Evolutionary conservation across 2,888 invertebrate species (phyloP), one percentile per base, ranked within the genome.

Genomic region (Tenodera sinensis): DNA sequence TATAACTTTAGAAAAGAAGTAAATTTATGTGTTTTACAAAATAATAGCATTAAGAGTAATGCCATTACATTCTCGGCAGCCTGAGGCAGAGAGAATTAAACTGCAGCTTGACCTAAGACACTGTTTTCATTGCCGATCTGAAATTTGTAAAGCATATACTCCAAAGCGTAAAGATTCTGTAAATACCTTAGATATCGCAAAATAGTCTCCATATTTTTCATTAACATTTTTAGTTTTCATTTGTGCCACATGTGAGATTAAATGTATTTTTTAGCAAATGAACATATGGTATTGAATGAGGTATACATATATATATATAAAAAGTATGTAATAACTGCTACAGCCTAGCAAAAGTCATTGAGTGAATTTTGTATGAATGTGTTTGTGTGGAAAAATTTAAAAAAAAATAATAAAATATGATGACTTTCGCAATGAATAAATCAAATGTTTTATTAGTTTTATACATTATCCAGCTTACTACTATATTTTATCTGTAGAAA

Each of bases 221-320:
- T 83, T 28, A 83, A 30, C 20, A 85, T 85, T 88, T 88, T 88
- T 88, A 88, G 88, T 88, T 88, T 83, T 27, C 28, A 82, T 83
- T 81, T 83, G 82, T 83, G 83, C 83, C 88, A 88, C 34, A 34
- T 28, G 82, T 88, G 87, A 88, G 88, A 88, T 83, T 88, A 85
- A 28, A 88, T 88, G 88, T 88, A 88, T 88, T 88, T 88, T 87
- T 88, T 88, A 88, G 88, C 34, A 83, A 88, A 15, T 83, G 83
- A 88, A 88, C 20, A 83, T 28, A 83, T 34, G 84, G 34, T 83
- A 30, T 71, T 20, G 20, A 71, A 71, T 71, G 54, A 15, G 8
- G 54, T 20, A 54, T 54, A 54, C 15, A 71, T 71, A 54, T 15
- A 54, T 54, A 54, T 54, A 4, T 54, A 71, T 71, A 71, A 71